These are phyloP conservation scores for Corythaixoides concolor DNA, from an alignment of 2,113 vertebrate genomes.

Conservation along the genomic window DNA sequence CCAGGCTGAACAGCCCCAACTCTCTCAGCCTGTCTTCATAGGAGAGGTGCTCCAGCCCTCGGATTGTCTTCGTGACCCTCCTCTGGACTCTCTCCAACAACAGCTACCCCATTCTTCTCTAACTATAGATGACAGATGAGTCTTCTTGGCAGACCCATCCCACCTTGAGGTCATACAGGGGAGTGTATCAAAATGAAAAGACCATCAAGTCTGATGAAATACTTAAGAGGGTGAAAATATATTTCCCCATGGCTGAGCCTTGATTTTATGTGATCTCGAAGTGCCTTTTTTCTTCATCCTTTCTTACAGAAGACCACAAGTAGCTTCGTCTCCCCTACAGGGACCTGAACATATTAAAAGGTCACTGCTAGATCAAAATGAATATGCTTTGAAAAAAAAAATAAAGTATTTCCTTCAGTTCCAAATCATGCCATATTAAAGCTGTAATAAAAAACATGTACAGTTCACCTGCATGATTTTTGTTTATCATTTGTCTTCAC, in stretches of 20 bases:
- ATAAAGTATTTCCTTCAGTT: neutral
- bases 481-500: neutral
- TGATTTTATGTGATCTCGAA: neutral
- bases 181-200: neutral
- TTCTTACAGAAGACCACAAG: neutral
- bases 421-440: neutral
- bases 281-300: neutral
- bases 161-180: neutral
- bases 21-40: too few species aligned
- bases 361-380: neutral
- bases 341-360: neutral
- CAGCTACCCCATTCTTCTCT: neutral
- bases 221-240: neutral
- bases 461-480: neutral
- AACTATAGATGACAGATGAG: neutral
- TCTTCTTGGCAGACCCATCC: neutral
- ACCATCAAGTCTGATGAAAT: neutral
- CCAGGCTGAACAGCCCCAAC: too few species aligned
- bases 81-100: too few species aligned
- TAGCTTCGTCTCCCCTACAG: neutral
- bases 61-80: too few species aligned
- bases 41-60: too few species aligned
- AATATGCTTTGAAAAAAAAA: neutral
- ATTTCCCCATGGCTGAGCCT: neutral
- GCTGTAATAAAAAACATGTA: neutral